These are phyloP conservation scores for Salticus scenicus DNA, from an alignment of 2,888 invertebrate species.

Conservation along the genomic window DNA sequence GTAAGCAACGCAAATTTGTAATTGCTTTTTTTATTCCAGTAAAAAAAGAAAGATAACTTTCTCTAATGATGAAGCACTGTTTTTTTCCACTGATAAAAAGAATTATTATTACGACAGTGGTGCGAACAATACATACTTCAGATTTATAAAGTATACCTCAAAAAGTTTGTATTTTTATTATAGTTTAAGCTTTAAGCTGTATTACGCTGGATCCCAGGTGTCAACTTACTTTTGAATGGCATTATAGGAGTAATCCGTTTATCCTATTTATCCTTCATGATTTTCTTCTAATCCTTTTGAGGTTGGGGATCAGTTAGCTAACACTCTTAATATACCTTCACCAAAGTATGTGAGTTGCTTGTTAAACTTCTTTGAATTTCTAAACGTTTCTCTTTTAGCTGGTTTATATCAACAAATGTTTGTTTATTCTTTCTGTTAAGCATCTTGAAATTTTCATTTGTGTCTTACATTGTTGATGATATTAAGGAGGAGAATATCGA, in stretches of 20 bases:
- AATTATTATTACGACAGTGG: background rate
- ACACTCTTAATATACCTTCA: conserved; percentile 15
- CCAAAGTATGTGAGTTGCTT: background rate
- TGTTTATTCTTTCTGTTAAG: too few species aligned
- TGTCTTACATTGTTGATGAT: too few species aligned
- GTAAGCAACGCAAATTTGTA: too few species aligned
- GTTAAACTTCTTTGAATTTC: background rate
- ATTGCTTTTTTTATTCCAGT: too few species aligned
- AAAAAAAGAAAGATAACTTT: too few species aligned
- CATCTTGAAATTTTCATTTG: too few species aligned
- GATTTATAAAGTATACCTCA: background rate
- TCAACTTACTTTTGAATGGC: conserved; percentile 19
- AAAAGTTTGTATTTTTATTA: conserved; percentile 5
- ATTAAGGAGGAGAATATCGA: too few species aligned
- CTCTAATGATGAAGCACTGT: too few species aligned
- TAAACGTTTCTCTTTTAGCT: background rate
- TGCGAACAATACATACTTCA: background rate
- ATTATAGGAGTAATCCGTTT: conserved; percentile 15
- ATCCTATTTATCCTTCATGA: conserved; percentile 15
- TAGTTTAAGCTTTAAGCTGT: conserved; percentile 4
- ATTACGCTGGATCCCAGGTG: conserved; percentile 10
- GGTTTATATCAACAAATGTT: background rate
- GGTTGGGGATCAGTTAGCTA: conserved; percentile 19
- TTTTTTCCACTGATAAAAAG: too few species aligned
- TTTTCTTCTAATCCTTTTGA: conserved; percentile 17